Evolutionary conservation across 2,888 invertebrate species (phyloP), one percentile per base, ranked within the genome.

Genomic region (Patella pellucida): DNA sequence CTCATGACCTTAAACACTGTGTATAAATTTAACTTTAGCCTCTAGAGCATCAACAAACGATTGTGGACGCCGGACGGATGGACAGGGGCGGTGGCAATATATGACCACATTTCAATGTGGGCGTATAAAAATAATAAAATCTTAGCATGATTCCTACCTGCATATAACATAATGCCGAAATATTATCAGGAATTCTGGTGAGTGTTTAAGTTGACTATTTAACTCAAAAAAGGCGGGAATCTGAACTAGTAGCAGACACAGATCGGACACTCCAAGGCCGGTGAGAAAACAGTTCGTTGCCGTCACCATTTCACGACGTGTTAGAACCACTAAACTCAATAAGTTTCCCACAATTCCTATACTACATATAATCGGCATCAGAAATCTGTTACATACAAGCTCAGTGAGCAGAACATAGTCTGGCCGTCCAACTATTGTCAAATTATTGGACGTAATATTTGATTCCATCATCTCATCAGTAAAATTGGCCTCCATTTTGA

Each of bases 231-330:
- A 81, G 27, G 76, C 71, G 19, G 81, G 81, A 52, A 81, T 71
- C 75, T 81, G 81, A 31, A 80, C 72, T 12, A 76, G 68, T n/a
- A 83, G 78, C 23, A 83, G 79, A 16, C 79, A 68, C 68, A 82
- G 69, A 74, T 83, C 83, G 1, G 83, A 83, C 50, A 82, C 79
- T 2, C 81, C 83, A 69, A 83, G 78, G n/a, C 80, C 82, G 0
- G 79, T 83, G 15, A 83, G 77, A 76, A 83, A 83, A 52, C 81
- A 79, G 71, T 80, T 82, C 52, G 82, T 81, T 19, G 82, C 78
- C 11, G 81, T 77, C 2, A 76, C 72, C 82, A 83, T 83, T 71
- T 82, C 79, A 62, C 81, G 75, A 12, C 80, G 67, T 15, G 80
- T 80, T 74, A 83, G 77, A 54, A 83, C 83, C 12, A 80, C 75